These are phyloP conservation scores for Forbesichthys papilliferus DNA, from an alignment of 2,113 vertebrate species.

Conservation along the genomic window DNA sequence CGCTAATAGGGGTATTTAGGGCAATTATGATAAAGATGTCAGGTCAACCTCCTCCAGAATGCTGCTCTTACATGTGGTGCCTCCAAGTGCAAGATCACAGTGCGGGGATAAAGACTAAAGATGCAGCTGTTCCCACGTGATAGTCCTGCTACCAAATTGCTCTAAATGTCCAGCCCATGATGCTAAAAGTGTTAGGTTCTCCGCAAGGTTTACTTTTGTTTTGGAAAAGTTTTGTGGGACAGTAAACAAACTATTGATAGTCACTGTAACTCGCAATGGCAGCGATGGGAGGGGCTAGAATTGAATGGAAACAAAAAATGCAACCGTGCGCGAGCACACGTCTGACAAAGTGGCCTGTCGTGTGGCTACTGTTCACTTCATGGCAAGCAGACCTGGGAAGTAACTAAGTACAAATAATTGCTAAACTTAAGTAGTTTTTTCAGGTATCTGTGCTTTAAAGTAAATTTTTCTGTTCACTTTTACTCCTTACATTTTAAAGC, in stretches of 20 bases:
- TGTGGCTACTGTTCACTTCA: constrained; percentile 77
- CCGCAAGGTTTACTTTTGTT: constrained; percentile 48
- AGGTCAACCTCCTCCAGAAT: constrained; percentile 63
- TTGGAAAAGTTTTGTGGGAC: constrained; percentile 46
- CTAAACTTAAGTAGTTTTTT: too few species aligned
- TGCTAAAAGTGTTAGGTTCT: constrained; percentile 66
- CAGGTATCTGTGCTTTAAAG: too few species aligned
- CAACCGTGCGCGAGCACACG: constrained; percentile 71
- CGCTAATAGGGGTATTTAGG: constrained; percentile 78
- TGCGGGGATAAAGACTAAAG: constrained; percentile 66
- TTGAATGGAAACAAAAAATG: constrained; percentile 74
- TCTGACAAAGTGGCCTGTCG: constrained; percentile 81
- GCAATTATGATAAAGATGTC: constrained; percentile 79
- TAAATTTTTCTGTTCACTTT: too few species aligned
- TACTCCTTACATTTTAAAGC: too few species aligned
- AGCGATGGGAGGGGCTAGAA: constrained; percentile 53
- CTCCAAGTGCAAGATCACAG: constrained; percentile 68
- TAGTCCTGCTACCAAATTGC: constrained; percentile 60
- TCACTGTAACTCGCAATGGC: constrained; percentile 51
- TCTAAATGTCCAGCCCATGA: constrained; percentile 66
- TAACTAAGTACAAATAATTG: too few species aligned
- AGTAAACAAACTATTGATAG: constrained; percentile 28
- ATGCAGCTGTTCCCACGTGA: constrained; percentile 59
- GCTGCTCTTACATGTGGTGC: constrained; percentile 61
- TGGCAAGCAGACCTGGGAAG: too few species aligned